Evolutionary conservation across 2,888 invertebrate genomes (phyloP).

Genomic region (Sinhomidia bicolor): DNA sequence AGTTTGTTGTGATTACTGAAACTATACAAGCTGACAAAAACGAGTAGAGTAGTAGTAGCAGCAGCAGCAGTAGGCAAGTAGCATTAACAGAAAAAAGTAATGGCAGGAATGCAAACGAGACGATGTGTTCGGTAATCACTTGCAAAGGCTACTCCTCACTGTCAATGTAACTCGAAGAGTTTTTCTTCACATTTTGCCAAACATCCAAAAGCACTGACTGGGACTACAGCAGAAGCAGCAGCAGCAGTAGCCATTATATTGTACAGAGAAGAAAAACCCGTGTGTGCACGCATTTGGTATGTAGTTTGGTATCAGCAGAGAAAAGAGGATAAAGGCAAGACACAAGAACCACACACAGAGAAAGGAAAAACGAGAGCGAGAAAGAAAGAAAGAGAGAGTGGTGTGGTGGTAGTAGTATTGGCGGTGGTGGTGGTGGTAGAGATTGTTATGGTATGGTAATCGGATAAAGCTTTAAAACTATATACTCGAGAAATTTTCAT

Average conservation of each 20-base stretch:
- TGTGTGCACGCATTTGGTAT: neutral
- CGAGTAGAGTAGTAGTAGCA: too few relatives aligned
- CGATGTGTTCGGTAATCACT: slow-evolving; percentile 67
- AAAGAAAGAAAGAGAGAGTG: neutral
- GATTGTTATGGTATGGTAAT: slow-evolving; percentile 61
- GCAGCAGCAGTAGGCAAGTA: slow-evolving; percentile 18
- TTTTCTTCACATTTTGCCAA: slow-evolving; percentile 61
- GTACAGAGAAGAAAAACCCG: neutral
- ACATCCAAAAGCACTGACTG: neutral
- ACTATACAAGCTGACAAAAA: slow-evolving; percentile 53
- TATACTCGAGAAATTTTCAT: slow-evolving; percentile 31
- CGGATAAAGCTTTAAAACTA: slow-evolving; percentile 53
- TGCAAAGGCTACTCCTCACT: slow-evolving; percentile 72
- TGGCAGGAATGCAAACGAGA: slow-evolving; percentile 64
- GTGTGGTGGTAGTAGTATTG: too few relatives aligned
- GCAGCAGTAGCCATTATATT: neutral
- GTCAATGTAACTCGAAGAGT: slow-evolving; percentile 53
- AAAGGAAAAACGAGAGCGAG: neutral
- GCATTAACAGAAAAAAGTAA: slow-evolving; percentile 58
- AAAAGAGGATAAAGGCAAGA: neutral
- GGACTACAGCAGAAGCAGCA: neutral
- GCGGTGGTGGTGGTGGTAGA: neutral
- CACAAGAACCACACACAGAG: neutral
- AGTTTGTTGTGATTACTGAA: slow-evolving; percentile 24
- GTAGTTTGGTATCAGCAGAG: slow-evolving; percentile 19